phyloP scores from a whole-genome alignment of 2,113 vertebrate genomes.

The Dasyornis broadbenti region DNA sequence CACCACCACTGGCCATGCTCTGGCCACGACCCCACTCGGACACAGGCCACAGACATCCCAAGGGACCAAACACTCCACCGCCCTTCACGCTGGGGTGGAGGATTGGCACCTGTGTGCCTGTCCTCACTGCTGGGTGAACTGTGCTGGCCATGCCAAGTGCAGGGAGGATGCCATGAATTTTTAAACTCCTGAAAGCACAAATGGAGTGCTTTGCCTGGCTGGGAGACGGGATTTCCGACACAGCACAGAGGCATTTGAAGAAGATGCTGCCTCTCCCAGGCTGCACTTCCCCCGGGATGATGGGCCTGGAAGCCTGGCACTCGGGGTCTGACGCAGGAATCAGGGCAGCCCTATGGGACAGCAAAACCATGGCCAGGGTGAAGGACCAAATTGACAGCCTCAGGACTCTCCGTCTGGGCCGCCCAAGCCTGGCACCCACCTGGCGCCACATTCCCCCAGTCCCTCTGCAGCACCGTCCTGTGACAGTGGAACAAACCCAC shows the following conservation, averaged over 20 bases:
- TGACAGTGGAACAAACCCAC: background rate
- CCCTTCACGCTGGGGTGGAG: fast-evolving
- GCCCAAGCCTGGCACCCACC: background rate
- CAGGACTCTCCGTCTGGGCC: fast-evolving
- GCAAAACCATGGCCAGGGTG: background rate
- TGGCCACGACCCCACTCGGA: fast-evolving
- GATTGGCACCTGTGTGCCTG: background rate
- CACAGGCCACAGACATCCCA: background rate
- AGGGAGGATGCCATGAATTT: conserved; percentile 61
- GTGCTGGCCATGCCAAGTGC: background rate
- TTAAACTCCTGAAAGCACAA: conserved; percentile 61
- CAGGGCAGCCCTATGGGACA: background rate
- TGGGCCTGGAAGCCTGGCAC: fast-evolving
- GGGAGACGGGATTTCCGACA: conserved; percentile 39
- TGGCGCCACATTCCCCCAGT: fast-evolving
- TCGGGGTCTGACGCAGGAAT: background rate
- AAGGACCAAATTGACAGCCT: background rate
- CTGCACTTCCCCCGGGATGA: background rate
- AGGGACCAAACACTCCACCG: background rate
- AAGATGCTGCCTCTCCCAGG: background rate
- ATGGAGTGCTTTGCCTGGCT: conserved; percentile 32
- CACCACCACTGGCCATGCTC: background rate
- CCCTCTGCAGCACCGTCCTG: background rate
- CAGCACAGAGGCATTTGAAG: conserved; percentile 40
- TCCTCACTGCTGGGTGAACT: background rate